Base-by-base conservation (phyloP, 2,888 invertebrate species). In the Alentia gelatinosa region DNA sequence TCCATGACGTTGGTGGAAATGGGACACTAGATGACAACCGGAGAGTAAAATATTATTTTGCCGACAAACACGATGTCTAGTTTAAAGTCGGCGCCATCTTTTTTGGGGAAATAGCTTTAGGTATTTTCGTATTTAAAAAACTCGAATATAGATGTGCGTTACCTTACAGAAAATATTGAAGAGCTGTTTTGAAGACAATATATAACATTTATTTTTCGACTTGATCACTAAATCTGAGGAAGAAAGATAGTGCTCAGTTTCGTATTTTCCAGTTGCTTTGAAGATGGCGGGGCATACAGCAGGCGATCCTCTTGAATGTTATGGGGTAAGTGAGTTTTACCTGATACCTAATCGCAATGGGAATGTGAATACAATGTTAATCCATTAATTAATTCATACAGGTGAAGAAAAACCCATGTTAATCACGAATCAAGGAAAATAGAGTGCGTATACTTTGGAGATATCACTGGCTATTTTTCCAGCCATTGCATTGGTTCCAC, bases 231-330 rank as follows among this genome's bases (percentile, higher is more conserved):
- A n/a, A n/a, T n/a, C n/a, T 19, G 5, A 56, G n/a, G n/a, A 56
- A 56, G 5, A 56, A n/a, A n/a, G 19, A 56, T 56, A n/a, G 5
- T 74, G 3, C 15, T 1, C 4, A 33, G 15, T 79, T 79, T 79
- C 79, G 79, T 79, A 79, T 37, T 39, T n/a, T n/a, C 26, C 79
- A 79, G 35, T 79, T 35, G 12, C 79, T 37, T 39, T 50, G 19
- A 95, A 94, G 91, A 95, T 95, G 95, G 95, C 95, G 68, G 95
- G 94, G 42, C 95, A 96, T 91, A 95, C 94, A 63, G 95, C 96
- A 86, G 96, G 96, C 26, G 95, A 96, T 92, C 95, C 95, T 5
- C 91, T 96, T 91, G 95, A 96, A 94, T 96, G 95, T 92, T 95
- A 94, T 91, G 95, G 95, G 92, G 96, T 96, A 93, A 93, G 95